A percentile compares a stretch with the other conserved stretches of the same genome.
phyloP scores from a whole-genome alignment of 2,113 vertebrate genomes.

The cattle (Bos taurus) region DNA sequence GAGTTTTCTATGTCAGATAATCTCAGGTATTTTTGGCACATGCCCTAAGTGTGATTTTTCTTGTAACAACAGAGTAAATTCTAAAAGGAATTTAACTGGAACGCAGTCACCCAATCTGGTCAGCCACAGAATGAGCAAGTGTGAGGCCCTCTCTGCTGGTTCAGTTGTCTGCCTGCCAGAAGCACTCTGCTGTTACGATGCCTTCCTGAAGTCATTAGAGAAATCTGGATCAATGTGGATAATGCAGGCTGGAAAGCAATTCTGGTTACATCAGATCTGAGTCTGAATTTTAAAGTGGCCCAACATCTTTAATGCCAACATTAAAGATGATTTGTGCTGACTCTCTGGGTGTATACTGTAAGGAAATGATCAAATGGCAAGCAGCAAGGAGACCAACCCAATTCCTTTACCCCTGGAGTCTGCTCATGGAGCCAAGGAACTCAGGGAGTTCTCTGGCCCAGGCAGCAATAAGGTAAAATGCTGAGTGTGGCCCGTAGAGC shows the following conservation, averaged over 20 bases:
- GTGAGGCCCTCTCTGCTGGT: not conserved
- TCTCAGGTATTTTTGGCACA: not conserved
- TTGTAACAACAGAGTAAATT: not conserved
- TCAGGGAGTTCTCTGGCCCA: not conserved
- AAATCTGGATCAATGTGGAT: not conserved
- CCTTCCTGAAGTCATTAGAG: not conserved
- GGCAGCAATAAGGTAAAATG: not conserved
- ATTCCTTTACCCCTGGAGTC: not conserved
- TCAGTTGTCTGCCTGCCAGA: not conserved
- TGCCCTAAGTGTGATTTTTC: not conserved
- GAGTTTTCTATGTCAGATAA: not conserved
- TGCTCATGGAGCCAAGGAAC: not conserved
- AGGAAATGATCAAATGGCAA: not conserved
- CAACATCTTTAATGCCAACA: not conserved
- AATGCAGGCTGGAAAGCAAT: not conserved
- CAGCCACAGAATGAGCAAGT: not conserved
- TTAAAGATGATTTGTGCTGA: constrained; percentile 15
- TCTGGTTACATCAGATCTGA: not conserved
- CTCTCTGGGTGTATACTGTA: not conserved
- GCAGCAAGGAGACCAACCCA: not conserved
- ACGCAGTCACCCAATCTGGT: not conserved
- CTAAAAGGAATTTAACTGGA: not conserved
- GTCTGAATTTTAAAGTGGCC: constrained; percentile 30
- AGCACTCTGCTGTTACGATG: not conserved
- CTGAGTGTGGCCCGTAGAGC: not conserved